Evolutionary conservation across 2,888 invertebrate species (phyloP).

Genomic region (Sinopyrophorus schimmeli): DNA sequence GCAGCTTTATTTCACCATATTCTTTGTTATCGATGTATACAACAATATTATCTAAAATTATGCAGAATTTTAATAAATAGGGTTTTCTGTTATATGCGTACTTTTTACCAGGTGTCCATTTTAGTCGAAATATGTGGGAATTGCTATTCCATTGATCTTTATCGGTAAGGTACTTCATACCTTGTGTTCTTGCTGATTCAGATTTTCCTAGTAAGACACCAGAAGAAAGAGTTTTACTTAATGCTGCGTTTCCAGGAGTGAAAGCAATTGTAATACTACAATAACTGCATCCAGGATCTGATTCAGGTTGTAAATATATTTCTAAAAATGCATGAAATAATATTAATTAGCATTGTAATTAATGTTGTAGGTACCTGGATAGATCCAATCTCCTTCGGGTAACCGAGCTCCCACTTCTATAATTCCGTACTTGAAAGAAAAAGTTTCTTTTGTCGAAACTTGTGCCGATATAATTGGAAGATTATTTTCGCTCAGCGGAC

Average conservation of each 20-base stretch:
- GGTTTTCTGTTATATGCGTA: too few relatives aligned
- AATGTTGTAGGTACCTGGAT: conserved; percentile 64
- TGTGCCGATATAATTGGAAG: conserved; percentile 71
- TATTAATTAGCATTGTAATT: too few relatives aligned
- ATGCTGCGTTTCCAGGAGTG: conserved; percentile 63
- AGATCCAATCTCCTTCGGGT: conserved; percentile 77
- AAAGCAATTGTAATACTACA: conserved; percentile 75
- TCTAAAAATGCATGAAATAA: too few relatives aligned
- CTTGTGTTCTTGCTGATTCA: conserved; percentile 43
- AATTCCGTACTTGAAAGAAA: conserved; percentile 71
- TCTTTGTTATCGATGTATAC: conserved; percentile 58
- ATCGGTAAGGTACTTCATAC: conserved; percentile 38
- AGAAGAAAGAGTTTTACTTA: conserved; percentile 8
- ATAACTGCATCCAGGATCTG: conserved; percentile 65
- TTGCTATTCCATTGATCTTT: conserved; percentile 54
- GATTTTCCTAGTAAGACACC: conserved; percentile 47
- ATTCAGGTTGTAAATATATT: conserved; percentile 68
- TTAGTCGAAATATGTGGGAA: conserved; percentile 61
- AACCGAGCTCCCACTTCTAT: conserved; percentile 72
- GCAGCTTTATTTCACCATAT: conserved; percentile 56
- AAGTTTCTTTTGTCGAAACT: conserved; percentile 63
- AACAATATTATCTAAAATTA: conserved; percentile 56
- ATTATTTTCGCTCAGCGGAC: too few relatives aligned
- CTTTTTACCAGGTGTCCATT: conserved; percentile 59
- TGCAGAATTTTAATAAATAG: too few relatives aligned